These are phyloP conservation scores for Conger conger DNA, from an alignment of 2,113 vertebrate genomes.

Conservation along the genomic window DNA sequence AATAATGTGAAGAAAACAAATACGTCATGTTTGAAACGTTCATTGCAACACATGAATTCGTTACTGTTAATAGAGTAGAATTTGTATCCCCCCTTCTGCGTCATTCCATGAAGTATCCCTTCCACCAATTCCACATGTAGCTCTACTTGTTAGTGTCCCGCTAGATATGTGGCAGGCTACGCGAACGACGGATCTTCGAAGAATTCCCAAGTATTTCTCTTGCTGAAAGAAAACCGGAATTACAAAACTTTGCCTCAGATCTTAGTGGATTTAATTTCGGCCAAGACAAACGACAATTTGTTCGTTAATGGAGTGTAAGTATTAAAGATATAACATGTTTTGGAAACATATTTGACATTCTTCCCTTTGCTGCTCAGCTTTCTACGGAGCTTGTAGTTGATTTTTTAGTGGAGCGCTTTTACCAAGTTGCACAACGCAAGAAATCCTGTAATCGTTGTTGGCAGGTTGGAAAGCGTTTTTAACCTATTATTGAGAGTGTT, in stretches of 20 bases:
- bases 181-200: constrained; percentile 17
- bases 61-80: not conserved
- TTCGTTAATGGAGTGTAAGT: constrained; percentile 54
- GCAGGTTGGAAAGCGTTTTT: not conserved
- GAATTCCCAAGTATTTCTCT: not conserved
- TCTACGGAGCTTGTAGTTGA: not conserved
- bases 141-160: constrained; percentile 41
- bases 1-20: not conserved
- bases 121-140: constrained; percentile 60
- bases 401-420: not conserved
- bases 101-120: constrained; percentile 33
- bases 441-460: not conserved
- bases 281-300: constrained; percentile 23
- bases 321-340: not conserved
- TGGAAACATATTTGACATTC: not conserved
- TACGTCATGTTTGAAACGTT: not conserved
- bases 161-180: constrained; percentile 45
- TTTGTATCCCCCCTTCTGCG: not conserved
- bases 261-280: constrained; percentile 11
- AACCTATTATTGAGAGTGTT: not conserved
- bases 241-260: not conserved
- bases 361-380: not conserved
- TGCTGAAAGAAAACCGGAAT: not conserved
- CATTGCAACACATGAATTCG: not conserved
- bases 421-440: not conserved